Conservation (phyloP, 2,888 invertebrate species). For the Pyrrhia umbra region DNA sequence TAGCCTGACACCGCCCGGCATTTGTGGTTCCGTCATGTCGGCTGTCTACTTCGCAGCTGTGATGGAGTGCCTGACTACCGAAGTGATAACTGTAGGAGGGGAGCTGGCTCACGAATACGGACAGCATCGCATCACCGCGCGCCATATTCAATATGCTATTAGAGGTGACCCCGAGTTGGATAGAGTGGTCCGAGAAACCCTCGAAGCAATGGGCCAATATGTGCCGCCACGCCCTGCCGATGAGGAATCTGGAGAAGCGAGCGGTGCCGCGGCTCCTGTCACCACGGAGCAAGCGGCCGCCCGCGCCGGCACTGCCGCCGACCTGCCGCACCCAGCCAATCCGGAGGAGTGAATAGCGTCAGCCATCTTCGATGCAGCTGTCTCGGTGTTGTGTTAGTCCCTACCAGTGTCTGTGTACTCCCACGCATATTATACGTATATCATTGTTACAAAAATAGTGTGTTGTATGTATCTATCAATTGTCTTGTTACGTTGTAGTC, state of each 20-base stretch:
- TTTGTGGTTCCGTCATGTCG: rapidly evolving
- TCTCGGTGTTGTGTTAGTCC: neutral
- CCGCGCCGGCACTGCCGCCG: no score
- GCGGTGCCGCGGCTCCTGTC: neutral
- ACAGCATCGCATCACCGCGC: neutral
- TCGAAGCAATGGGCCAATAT: neutral
- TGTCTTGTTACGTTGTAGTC: neutral
- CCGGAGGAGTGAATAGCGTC: no score
- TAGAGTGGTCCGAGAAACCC: neutral
- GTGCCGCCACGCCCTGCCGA: neutral
- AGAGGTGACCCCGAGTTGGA: neutral
- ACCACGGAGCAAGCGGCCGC: neutral
- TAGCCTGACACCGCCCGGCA: rapidly evolving
- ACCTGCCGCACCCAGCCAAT: neutral
- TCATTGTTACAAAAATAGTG: no score
- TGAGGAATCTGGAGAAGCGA: neutral
- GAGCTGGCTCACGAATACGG: rapidly evolving
- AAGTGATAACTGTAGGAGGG: neutral
- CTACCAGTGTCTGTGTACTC: neutral
- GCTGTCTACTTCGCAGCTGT: slow-evolving; percentile 6
- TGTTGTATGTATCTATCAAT: neutral
- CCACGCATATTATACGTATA: neutral
- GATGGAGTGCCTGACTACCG: slow-evolving; percentile 20
- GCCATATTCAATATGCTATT: neutral
- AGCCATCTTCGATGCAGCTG: neutral